These are phyloP conservation scores for Elysia crispata DNA, from an alignment of 2,888 invertebrate genomes.

Conservation along the genomic window DNA sequence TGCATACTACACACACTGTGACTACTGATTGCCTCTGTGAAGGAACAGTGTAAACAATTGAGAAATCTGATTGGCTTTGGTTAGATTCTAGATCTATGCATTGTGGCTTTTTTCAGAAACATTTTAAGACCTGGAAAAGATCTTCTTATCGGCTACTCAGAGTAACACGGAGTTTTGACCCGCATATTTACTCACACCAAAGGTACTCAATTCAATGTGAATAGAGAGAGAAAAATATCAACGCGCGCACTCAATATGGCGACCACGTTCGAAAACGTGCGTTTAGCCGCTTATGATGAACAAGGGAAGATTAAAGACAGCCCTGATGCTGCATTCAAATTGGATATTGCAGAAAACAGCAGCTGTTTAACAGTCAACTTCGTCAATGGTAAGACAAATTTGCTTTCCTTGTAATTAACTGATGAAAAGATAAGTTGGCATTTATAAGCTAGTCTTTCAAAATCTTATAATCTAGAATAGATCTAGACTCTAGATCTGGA, in stretches of 20 bases:
- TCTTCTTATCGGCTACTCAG: too few species aligned
- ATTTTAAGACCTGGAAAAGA: too few species aligned
- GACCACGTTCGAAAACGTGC: slow-evolving; percentile 76
- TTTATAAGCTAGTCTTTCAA: background rate
- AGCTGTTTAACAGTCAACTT: slow-evolving; percentile 65
- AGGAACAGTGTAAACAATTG: too few species aligned
- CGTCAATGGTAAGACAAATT: slow-evolving; percentile 65
- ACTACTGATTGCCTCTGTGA: too few species aligned
- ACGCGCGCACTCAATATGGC: slow-evolving; percentile 70
- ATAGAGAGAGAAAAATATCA: slow-evolving; percentile 14
- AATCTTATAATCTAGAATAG: background rate
- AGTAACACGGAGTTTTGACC: too few species aligned
- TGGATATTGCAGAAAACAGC: slow-evolving; percentile 63
- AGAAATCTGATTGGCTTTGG: too few species aligned
- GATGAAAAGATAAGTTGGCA: background rate
- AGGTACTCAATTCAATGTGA: background rate
- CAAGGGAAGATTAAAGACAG: slow-evolving; percentile 66
- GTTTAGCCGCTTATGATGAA: slow-evolving; percentile 68
- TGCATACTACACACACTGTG: too few species aligned
- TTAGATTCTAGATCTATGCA: too few species aligned
- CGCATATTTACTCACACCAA: too few species aligned
- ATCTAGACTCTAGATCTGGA: background rate
- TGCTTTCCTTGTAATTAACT: background rate
- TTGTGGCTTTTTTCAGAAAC: too few species aligned
- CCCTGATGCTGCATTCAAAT: slow-evolving; percentile 58